These are phyloP conservation scores for Patella ulyssiponensis DNA, from an alignment of 2,888 invertebrate genomes.

Conservation along the genomic window DNA sequence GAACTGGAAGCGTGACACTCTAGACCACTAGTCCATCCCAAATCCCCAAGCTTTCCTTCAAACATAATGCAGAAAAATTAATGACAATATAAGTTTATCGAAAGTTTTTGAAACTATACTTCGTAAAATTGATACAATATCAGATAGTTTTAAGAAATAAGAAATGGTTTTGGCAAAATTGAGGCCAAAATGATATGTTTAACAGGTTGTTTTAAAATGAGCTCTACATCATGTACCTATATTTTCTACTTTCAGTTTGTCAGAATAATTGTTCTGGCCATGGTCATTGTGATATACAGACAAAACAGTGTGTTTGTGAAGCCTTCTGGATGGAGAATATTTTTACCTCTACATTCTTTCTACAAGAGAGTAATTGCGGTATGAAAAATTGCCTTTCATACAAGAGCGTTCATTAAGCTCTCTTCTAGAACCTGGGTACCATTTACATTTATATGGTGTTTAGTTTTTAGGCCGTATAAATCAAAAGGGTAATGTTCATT, in stretches of 20 bases:
- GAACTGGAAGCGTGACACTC: too few species aligned
- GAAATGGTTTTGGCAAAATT: not conserved
- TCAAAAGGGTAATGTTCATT: not conserved
- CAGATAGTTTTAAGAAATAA: not conserved
- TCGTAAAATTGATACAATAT: not conserved
- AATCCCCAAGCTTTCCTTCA: too few species aligned
- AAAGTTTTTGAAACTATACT: too few species aligned
- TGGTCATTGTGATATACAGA: constrained; percentile 88
- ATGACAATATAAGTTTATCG: too few species aligned
- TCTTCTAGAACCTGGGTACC: not conserved
- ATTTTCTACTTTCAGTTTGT: constrained; percentile 77
- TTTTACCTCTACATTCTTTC: constrained; percentile 78
- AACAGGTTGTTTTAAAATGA: too few species aligned
- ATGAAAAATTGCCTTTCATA: constrained; percentile 41
- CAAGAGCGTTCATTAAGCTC: not conserved
- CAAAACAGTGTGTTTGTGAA: constrained; percentile 89
- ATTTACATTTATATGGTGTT: not conserved
- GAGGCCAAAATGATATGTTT: too few species aligned
- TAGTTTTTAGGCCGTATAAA: not conserved
- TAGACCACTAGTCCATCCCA: too few species aligned
- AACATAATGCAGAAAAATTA: too few species aligned
- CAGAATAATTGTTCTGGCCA: constrained; percentile 93
- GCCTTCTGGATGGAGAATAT: constrained; percentile 97
- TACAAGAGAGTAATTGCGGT: constrained; percentile 88
- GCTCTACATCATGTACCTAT: not conserved